Conservation (phyloP, 2,888 invertebrate genomes). For the Acanthosepion lycidas region DNA sequence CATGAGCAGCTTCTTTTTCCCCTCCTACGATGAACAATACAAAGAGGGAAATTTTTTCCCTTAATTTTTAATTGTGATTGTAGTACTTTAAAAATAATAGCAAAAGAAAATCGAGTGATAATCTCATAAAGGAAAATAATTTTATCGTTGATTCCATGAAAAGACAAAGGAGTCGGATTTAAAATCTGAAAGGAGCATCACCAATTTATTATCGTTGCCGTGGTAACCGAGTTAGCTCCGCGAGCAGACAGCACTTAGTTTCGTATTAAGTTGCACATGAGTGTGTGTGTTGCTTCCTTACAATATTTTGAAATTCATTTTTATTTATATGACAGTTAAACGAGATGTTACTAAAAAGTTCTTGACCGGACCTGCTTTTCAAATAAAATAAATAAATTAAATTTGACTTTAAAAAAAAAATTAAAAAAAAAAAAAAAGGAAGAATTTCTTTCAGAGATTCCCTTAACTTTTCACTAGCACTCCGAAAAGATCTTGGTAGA, state of each 20-base stretch:
- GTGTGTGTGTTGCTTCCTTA: neutral
- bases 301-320: neutral
- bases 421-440: too few species aligned
- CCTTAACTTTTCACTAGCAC: too few species aligned
- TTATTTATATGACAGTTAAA: neutral
- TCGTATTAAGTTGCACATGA: neutral
- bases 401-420: too few species aligned
- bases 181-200: neutral
- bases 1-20: neutral
- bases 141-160: neutral
- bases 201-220: neutral
- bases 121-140: neutral
- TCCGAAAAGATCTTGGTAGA: too few species aligned
- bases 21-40: neutral
- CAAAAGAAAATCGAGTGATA: neutral
- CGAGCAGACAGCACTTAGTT: conserved; percentile 2
- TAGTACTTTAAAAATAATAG: neutral
- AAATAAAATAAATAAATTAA: too few species aligned
- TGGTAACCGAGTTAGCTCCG: neutral
- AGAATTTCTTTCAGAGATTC: too few species aligned
- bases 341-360: too few species aligned
- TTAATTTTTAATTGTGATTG: neutral
- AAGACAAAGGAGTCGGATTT: neutral
- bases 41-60: too few species aligned
- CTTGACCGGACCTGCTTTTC: too few species aligned